Evolutionary conservation across 2,888 invertebrate genomes (phyloP), one percentile per base, ranked within the genome.

Genomic region (Syrista parreyssii): DNA sequence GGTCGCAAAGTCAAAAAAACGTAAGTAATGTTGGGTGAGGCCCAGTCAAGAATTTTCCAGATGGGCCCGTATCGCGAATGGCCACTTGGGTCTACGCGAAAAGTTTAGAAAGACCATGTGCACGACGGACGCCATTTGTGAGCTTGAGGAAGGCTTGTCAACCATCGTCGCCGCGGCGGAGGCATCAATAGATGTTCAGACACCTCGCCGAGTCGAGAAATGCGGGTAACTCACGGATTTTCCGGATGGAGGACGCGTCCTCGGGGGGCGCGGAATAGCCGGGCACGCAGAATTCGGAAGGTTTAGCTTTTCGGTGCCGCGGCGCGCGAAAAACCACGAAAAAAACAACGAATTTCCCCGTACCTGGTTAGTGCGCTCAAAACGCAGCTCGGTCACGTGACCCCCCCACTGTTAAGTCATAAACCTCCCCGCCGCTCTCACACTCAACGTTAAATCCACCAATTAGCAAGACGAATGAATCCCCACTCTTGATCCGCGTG

Each of bases 281-380:
- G 82, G 82, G 83, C 85, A 84, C 85, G 82, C 80, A 78, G 82
- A 82, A 85, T 81, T 82, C 80, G 82, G 82, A 83, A 80, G 86
- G 79, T 82, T 83, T 84, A 82, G 84, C 83, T 85, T 82, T 87
- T 85, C 85, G 82, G 82, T 80, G 83, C 81, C 83, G 83, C 84
- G 85, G 84, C 86, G 85, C 85, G 83, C 85, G 86, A 84, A 84
- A 88, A 88, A 86, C 84, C 83, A 88, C 84, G 85, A 88, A 87
- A 90, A 90, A 91, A 89, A 89, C 89, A 88, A 90, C 86, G 86
- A 88, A 89, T 88, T 88, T 86, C 92, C 92, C 91, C 93, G 93
- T 94, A 94, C 94, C 94, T 94, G 94, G 91, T 93, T 94, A 94
- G 93, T 94, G 94, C 94, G 94, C 94, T 94, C 93, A 94, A 94